Base-by-base conservation (phyloP, 2,113 vertebrate species). In the Puntigrus tetrazona region DNA sequence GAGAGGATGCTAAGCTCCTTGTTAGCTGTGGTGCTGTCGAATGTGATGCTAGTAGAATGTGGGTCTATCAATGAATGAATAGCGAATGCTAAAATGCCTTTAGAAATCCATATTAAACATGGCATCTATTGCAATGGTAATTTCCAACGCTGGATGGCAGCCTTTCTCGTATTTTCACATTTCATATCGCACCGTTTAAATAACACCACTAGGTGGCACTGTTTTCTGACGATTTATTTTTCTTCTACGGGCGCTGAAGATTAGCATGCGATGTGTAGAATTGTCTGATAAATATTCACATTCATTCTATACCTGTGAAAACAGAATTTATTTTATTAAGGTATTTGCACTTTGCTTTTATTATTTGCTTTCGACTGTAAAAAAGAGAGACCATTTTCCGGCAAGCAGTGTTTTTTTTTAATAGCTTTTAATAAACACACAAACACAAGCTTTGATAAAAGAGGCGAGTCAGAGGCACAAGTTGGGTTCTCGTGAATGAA, bases 391-490 rank as follows among this genome's bases (percentile, higher is more conserved):
- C 69, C n/a, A 16, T 18, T 50, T 34, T 72, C 10, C 31, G 29
- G 47, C 74, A 86, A 78, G 65, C 55, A 57, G 43, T n/a, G 18
- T 50, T 63, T 88, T 8, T 86, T 70, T 81, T 88, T 86, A 88
- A 86, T 84, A 81, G 84, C 31, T 86, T 88, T 86, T 88, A 84
- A 86, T 88, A 78, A 87, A 87, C 78, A 88, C 84, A 88, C 84
- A 88, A 81, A 85, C 84, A 83, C 70, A 76, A 27, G 81, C 74
- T 59, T 85, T 78, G 25, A 82, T 74, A 29, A 47, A 52, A 87
- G 70, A 76, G 57, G 73, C 18, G 50, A 70, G 36, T 72, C 22
- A 63, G 65, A n/a, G 72, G 41, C 84, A 87, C 20, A 83, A 74
- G 52, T 72, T 34, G 36, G n/a, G 20, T 41, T 81, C 38, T 41